These are phyloP conservation scores for Automeris io DNA, from an alignment of 2,888 invertebrate species.

Conservation along the genomic window DNA sequence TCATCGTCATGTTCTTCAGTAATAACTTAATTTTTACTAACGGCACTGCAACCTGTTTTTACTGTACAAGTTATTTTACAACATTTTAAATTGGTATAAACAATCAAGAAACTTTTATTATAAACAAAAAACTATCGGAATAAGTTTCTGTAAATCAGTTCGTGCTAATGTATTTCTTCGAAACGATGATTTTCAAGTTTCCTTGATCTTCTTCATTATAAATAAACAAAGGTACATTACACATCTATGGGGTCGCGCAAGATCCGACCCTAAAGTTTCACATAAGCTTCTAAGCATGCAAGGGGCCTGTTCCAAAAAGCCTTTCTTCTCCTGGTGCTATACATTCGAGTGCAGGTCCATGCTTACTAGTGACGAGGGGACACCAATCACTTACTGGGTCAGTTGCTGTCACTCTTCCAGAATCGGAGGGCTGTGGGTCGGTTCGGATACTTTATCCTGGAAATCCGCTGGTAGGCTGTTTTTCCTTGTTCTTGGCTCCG, in stretches of 20 bases:
- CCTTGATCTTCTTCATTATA: conserved; percentile 9
- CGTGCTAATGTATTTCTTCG: not conserved
- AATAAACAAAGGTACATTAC: conserved; percentile 25
- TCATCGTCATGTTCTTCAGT: no score
- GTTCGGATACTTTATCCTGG: conserved; percentile 47
- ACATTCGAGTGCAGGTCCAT: conserved; percentile 59
- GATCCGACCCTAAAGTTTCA: conserved; percentile 52
- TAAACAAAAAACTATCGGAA: no score
- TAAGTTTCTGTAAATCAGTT: no score
- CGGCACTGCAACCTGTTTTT: no score
- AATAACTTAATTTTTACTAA: no score
- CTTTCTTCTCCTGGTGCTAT: conserved; percentile 49
- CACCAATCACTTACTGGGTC: conserved; percentile 68
- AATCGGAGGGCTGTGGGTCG: conserved; percentile 40
- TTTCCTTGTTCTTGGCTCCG: conserved; percentile 59
- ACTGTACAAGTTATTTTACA: no score
- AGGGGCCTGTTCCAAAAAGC: conserved; percentile 65
- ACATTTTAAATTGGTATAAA: no score
- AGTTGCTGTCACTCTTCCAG: conserved; percentile 61
- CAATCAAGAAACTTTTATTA: no score
- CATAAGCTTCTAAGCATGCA: conserved; percentile 74
- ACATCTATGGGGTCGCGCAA: conserved; percentile 68
- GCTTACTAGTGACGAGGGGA: conserved; percentile 56
- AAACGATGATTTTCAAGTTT: not conserved
- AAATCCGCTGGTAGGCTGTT: conserved; percentile 69